Evolutionary conservation across 1,140 invertebrate species (phyloP), one percentile per base, ranked within the genome.

Genomic region (Drosophila arizonae): DNA sequence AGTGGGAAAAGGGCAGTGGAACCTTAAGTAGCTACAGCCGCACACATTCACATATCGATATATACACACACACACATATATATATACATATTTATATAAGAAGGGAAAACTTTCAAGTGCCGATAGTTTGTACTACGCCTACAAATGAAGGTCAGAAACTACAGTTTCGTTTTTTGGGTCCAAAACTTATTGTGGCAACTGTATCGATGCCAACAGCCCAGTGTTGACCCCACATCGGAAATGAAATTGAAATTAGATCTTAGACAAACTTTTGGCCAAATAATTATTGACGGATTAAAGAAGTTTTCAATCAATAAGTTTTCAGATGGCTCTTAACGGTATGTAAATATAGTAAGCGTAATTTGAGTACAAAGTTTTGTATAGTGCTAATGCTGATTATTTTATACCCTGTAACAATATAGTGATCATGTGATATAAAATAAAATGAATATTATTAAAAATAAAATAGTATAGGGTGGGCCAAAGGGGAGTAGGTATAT

Each of bases 61-160:
- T 13, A n/a, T 1, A n/a, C 43, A 15, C 43, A n/a, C 41, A 13
- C 41, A 13, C 13, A n/a, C 43, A 45, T 4, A 9, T 6, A 15
- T 2, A 17, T 3, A 11, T 15, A 46, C n/a, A 46, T 15, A 30
- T n/a, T 24, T 46, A 30, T 24, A 11, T 17, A 50, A 55, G 58
- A 61, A 78, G 33, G 55, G 63, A 85, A 76, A 72, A 62, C 81
- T 64, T 52, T 79, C 72, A 84, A 76, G 64, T 79, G 52, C 45
- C 61, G 11, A 24, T 13, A 51, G 60, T 30, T 72, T 8, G 21
- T 24, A n/a, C 30, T 55, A 21, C 33, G 60, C 51, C 68, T 52
- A 62, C 39, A 54, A 64, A 48, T 55, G 56, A 72, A 72, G 70
- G 70, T 72, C 70, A 61, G 43, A 46, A 60, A 17, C 11, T n/a